These are phyloP conservation scores for Zaprionus capensis DNA, from an alignment of 1,140 invertebrate species.

Conservation along the genomic window DNA sequence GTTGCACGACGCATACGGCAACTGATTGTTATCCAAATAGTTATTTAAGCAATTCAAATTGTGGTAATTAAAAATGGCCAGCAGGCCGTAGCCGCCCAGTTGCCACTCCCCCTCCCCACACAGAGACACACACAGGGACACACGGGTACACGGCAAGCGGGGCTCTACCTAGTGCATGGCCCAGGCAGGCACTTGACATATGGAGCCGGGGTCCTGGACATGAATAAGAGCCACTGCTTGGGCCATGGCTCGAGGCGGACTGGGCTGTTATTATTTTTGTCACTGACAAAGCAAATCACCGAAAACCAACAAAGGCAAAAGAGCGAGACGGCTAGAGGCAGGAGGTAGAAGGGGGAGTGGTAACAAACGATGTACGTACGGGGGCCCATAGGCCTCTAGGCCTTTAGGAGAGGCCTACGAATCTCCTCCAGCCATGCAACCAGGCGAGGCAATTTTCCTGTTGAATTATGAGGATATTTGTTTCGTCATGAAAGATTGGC, in stretches of 20 bases:
- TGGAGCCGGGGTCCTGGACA: constrained; percentile 47
- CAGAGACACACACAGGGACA: constrained; percentile 14
- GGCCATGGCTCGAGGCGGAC: constrained; percentile 60
- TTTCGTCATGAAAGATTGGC: constrained; percentile 82
- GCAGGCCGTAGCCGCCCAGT: constrained; percentile 23
- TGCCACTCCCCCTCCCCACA: neutral
- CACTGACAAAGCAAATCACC: constrained; percentile 82
- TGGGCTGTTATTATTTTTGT: constrained; percentile 79
- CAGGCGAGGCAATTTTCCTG: constrained; percentile 73
- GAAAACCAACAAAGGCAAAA: constrained; percentile 74
- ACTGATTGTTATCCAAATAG: constrained; percentile 78
- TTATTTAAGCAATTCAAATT: constrained; percentile 82
- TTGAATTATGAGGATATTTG: constrained; percentile 84
- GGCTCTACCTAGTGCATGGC: constrained; percentile 43
- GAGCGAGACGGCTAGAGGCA: neutral
- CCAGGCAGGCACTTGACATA: constrained; percentile 69
- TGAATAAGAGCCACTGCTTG: constrained; percentile 45
- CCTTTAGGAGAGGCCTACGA: constrained; percentile 38
- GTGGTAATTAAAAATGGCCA: constrained; percentile 80
- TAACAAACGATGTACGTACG: constrained; percentile 63
- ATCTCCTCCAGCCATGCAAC: constrained; percentile 14
- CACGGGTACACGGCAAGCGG: neutral
- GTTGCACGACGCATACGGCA: constrained; percentile 39
- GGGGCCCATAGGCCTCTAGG: constrained; percentile 26
- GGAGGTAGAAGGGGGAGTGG: neutral